Percentiles rank a stretch among this genome's conserved stretches.
These are phyloP conservation scores for Oncopodura yosiiana DNA, from an alignment of 1,140 invertebrate genomes.

Conservation along the genomic window DNA sequence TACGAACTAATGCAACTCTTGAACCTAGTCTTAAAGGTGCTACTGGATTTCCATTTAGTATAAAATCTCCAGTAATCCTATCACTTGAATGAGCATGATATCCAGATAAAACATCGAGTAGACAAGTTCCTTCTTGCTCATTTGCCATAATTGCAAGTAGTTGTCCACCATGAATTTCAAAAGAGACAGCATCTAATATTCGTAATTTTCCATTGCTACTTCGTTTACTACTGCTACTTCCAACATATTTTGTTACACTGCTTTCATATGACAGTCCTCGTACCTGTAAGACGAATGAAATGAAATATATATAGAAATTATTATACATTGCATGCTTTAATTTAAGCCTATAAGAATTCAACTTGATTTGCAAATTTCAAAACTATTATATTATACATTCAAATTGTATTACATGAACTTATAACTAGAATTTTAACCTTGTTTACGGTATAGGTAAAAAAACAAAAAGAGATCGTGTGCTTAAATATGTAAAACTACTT, in stretches of 20 bases:
- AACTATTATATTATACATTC: too few relatives aligned
- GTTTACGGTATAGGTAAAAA: too few relatives aligned
- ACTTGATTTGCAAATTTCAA: too few relatives aligned
- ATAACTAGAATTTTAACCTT: too few relatives aligned
- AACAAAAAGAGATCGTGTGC: too few relatives aligned
- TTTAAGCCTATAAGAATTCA: too few relatives aligned
- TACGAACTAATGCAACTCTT: constrained; percentile 41
- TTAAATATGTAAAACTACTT: too few relatives aligned
- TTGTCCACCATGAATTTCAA: constrained; percentile 81
- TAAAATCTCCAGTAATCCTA: constrained; percentile 63
- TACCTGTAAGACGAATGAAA: constrained; percentile 47
- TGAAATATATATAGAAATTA: too few relatives aligned
- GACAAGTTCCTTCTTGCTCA: constrained; percentile 63
- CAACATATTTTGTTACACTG: neutral
- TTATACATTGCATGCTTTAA: too few relatives aligned
- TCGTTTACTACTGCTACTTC: neutral
- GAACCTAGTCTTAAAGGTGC: constrained; percentile 54
- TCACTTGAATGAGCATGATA: constrained; percentile 39
- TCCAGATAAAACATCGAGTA: constrained; percentile 72
- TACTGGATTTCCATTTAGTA: constrained; percentile 75
- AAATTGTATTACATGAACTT: too few relatives aligned
- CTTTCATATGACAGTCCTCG: constrained; percentile 44
- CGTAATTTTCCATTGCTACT: constrained; percentile 35
- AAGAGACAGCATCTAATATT: constrained; percentile 58
- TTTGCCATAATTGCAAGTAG: constrained; percentile 82